A percentile compares a stretch with the other conserved stretches of the same genome.
Evolutionary conservation across 1,140 invertebrate genomes (phyloP).

Genomic region (Drosophila tristis): DNA sequence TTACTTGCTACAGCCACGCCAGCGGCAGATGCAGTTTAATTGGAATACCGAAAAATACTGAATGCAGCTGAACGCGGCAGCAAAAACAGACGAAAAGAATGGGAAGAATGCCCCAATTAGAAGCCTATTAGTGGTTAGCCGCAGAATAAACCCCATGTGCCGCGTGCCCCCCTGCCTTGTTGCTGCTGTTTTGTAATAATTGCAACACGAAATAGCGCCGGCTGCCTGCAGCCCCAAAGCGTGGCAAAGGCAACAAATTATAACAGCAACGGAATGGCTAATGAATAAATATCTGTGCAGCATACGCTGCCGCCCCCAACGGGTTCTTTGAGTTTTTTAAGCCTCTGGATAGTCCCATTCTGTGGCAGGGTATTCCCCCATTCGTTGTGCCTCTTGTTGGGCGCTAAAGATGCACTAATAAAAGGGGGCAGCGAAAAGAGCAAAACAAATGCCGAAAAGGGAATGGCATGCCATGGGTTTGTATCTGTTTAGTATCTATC

Average conservation of each 20-base stretch:
- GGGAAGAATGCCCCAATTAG: constrained; percentile 55
- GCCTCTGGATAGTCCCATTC: neutral
- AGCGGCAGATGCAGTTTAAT: constrained; percentile 72
- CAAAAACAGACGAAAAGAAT: neutral
- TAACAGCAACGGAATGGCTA: constrained; percentile 49
- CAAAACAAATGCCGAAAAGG: constrained; percentile 33
- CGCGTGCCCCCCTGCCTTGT: constrained; percentile 1
- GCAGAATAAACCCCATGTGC: neutral
- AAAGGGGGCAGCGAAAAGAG: constrained; percentile 26
- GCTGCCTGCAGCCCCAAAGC: constrained; percentile 30
- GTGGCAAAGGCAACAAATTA: constrained; percentile 56
- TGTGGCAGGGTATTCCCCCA: neutral
- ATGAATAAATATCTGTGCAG: constrained; percentile 69
- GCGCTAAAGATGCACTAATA: constrained; percentile 72
- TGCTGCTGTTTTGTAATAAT: constrained; percentile 32
- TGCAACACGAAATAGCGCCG: constrained; percentile 25
- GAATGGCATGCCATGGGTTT: constrained; percentile 41
- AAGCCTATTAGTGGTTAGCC: constrained; percentile 65
- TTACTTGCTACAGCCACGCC: constrained; percentile 54
- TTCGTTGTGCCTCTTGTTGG: constrained; percentile 40
- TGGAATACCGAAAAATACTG: constrained; percentile 58
- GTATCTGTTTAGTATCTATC: constrained; percentile 23
- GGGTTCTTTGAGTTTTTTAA: neutral
- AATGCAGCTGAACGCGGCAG: constrained; percentile 17
- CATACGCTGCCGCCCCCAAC: constrained; percentile 4